Evolutionary conservation across 1,140 invertebrate species (phyloP), one percentile per base, ranked within the genome.

Genomic region (Phenacoccus solenopsis): DNA sequence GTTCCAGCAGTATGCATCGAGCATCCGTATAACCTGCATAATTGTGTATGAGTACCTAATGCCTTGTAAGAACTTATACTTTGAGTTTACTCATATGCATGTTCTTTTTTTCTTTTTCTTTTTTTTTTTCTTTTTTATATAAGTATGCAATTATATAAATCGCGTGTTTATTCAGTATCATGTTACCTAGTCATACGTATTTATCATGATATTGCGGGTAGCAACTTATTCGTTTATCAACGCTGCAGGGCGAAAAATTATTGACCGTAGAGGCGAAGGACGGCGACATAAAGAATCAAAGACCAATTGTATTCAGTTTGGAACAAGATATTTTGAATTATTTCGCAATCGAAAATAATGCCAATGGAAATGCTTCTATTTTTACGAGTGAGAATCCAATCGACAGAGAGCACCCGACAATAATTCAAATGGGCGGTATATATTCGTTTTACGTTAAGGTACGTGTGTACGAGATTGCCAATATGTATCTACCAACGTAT

Each of bases 391-490:
- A 84, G 35, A 79, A 81, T 0, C 84, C 86, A 0, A 80, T 91
- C 12, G 89, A 92, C 75, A 80, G 90, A 69, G 90, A 92, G 77
- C 84, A 90, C 78, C 82, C 86, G 0, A 79, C 80, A 1, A 86
- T 92, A 67, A 77, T 90, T 22, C 86, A 88, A 73, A 89, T 88
- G 75, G 90, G 89, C 0, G 90, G 89, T 0, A 86, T 91, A 57
- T 91, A 92, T 75, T 85, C 81, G 5, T 90, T 91, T 74, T 82
- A 81, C 70, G 81, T 92, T 0, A 85, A 83, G 78, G 84, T 85
- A 78, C 75, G 67, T 32, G n/a, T n/a, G n/a, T n/a, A n/a, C n/a
- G n/a, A 7, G 10, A 1, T 27, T 72, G 22, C 2, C n/a, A 12
- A 10, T n/a, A 38, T n/a, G n/a, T n/a, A n/a, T n/a, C n/a, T n/a